Conservation (phyloP, 2,888 invertebrate species). For the Leptinotarsa peninsularis region DNA sequence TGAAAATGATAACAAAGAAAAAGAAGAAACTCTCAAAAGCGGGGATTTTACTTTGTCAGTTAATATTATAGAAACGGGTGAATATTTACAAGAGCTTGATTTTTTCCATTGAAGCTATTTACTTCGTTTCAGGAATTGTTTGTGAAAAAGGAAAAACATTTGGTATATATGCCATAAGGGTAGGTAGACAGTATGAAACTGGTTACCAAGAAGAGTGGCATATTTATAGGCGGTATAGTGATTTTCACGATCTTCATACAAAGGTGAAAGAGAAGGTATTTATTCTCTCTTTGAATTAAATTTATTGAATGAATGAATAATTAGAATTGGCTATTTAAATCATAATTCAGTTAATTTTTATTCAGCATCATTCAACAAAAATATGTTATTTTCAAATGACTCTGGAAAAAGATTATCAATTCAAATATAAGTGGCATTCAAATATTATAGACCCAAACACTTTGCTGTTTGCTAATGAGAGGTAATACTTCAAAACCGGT, state of each 20-base stretch:
- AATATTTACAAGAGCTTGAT: conserved; percentile 25
- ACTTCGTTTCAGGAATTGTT: conserved; percentile 72
- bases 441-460: too few species aligned
- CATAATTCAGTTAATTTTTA: too few species aligned
- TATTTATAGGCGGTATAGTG: conserved; percentile 91
- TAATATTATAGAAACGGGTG: conserved; percentile 77
- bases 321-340: neutral
- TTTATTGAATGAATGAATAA: neutral
- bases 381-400: too few species aligned
- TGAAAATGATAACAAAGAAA: conserved; percentile 46
- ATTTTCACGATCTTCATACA: conserved; percentile 90
- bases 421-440: too few species aligned
- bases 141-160: conserved; percentile 87
- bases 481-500: too few species aligned
- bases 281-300: neutral
- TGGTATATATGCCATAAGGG: conserved; percentile 89
- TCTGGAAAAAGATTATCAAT: too few species aligned
- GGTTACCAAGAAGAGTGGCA: conserved; percentile 87
- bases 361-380: too few species aligned
- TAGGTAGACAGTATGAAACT: conserved; percentile 76
- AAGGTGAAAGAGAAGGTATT: conserved; percentile 76
- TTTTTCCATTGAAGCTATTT: conserved; percentile 8
- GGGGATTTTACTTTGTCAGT: conserved; percentile 67
- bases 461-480: too few species aligned
- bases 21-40: conserved; percentile 55